These are phyloP conservation scores for Calidris pygmaea DNA, from an alignment of 2,113 vertebrate genomes.

Conservation along the genomic window DNA sequence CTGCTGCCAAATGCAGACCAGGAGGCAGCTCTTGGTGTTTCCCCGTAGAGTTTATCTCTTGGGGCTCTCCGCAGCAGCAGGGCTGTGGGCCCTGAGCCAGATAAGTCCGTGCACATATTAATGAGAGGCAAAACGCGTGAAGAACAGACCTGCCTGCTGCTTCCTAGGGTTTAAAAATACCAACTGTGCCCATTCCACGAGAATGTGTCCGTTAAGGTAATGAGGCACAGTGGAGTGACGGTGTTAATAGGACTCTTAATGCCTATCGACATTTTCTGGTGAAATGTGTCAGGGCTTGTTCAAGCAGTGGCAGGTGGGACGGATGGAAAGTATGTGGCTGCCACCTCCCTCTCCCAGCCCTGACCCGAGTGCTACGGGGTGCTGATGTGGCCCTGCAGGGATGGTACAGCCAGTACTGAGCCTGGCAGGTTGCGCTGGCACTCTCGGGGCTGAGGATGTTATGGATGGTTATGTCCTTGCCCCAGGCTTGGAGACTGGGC, in stretches of 20 bases:
- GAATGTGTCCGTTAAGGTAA: neutral
- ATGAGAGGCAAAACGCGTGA: neutral
- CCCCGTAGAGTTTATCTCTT: neutral
- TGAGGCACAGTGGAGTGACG: neutral
- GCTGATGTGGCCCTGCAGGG: neutral
- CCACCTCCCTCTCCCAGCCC: neutral
- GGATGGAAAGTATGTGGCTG: neutral
- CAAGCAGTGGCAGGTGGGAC: neutral
- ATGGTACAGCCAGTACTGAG: neutral
- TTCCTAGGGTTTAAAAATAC: slow-evolving; percentile 15
- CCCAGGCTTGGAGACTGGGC: neutral
- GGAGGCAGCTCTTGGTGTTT: slow-evolving; percentile 13
- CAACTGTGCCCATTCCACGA: neutral
- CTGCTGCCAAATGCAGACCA: slow-evolving; percentile 10
- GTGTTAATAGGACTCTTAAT: neutral
- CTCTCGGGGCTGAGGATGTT: neutral
- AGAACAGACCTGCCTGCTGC: neutral
- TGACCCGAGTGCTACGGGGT: neutral
- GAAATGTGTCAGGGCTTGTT: neutral
- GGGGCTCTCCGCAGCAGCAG: slow-evolving; percentile 8
- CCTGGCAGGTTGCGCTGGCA: neutral
- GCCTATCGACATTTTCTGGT: neutral
- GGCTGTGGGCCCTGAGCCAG: slow-evolving; percentile 1
- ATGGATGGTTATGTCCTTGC: neutral
- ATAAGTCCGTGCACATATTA: neutral